Conservation (phyloP, 2,888 invertebrate species). For the Calliopum simillimum region DNA sequence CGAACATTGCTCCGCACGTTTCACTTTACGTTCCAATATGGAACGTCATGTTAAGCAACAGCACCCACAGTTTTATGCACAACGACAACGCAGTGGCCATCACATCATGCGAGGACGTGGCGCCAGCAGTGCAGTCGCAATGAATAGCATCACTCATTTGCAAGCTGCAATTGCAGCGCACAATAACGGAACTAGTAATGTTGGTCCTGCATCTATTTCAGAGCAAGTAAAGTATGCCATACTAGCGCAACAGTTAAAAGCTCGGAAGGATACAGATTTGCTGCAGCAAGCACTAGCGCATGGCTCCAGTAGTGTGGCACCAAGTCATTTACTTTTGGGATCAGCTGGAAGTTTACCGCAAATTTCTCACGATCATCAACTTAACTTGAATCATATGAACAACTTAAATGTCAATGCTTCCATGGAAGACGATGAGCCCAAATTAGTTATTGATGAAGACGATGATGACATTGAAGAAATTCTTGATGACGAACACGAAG, state of each 20-base stretch:
- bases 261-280: slow-evolving; percentile 68
- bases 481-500: slow-evolving; percentile 50
- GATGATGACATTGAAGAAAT: slow-evolving; percentile 55
- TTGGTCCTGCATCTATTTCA: slow-evolving; percentile 66
- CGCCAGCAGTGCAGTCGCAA: slow-evolving; percentile 52
- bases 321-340: slow-evolving; percentile 48
- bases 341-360: slow-evolving; percentile 34
- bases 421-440: slow-evolving; percentile 71
- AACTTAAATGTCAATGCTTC: slow-evolving; percentile 52
- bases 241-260: slow-evolving; percentile 81
- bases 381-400: slow-evolving; percentile 29
- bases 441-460: slow-evolving; percentile 66
- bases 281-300: slow-evolving; percentile 65
- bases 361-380: slow-evolving; percentile 32
- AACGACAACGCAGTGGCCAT: slow-evolving; percentile 76
- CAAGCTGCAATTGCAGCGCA: slow-evolving; percentile 49
- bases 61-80: slow-evolving; percentile 91
- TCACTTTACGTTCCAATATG: slow-evolving; percentile 94
- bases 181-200: slow-evolving; percentile 34
- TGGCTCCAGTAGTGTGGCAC: slow-evolving; percentile 59
- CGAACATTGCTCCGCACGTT: slow-evolving; percentile 89
- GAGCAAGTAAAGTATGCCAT: slow-evolving; percentile 82
- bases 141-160: slow-evolving; percentile 51
- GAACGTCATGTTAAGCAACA: slow-evolving; percentile 94
- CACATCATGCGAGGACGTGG: slow-evolving; percentile 65